Evolutionary conservation across 2,888 invertebrate species (phyloP), one percentile per base, ranked within the genome.

Genomic region (Aporophyla lueneburgensis): DNA sequence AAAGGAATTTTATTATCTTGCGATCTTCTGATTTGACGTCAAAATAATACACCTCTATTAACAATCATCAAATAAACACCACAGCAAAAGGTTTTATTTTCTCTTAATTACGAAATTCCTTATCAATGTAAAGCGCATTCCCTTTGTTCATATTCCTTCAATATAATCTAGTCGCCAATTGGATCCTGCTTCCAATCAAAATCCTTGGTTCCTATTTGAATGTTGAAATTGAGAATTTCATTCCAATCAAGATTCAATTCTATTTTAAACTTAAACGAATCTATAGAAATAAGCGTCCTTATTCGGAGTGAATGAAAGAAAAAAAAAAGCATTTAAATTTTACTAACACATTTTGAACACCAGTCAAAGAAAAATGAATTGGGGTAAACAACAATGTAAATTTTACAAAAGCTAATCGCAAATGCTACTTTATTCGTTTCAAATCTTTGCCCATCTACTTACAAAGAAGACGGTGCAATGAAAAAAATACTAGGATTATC

Each of bases 401-500:
- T 46, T 67, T 14, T 59, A 65, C 14, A 56, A 83, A 59, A 63
- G 21, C 33, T 59, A 71, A 33, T 67, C 16, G n/a, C 40, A 40
- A 72, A 71, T 51, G 33, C 74, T 80, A 61, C 58, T 84, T 75
- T 81, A 74, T 74, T 66, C 59, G 49, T 71, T 80, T 74, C 21
- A 74, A 81, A 82, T 75, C 71, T 70, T 54, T 54, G 12, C 16
- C 59, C 51, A 72, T 24, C 63, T 63, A 75, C 74, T 77, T 76
- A 79, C 12, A n/a, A 69, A 73, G 49, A 76, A 71, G 65, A 58
- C 58, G 76, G 40, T 68, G 74, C 67, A 72, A 78, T 82, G 71
- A 76, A 78, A 87, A 74, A 74, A 76, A 80, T 74, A 76, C n/a
- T 56, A 53, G 68, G 69, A 77, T 86, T 87, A 87, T 79, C 80